Evolutionary conservation across 2,888 invertebrate genomes (phyloP), one percentile per base, ranked within the genome.

Genomic region (Keiferia lycopersicella): DNA sequence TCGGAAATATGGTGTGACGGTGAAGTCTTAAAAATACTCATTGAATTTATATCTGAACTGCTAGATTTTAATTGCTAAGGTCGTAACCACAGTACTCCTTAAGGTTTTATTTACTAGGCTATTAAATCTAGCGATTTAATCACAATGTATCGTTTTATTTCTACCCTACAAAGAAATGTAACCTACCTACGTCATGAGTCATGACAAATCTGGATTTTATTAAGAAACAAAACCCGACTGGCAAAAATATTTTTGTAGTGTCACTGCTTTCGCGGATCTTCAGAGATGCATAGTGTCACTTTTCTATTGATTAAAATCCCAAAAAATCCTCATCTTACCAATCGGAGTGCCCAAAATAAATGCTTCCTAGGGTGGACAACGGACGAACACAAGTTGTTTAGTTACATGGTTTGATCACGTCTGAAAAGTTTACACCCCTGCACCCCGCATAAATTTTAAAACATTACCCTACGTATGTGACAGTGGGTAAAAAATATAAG

Each of bases 401-500:
- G 45, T n/a, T 45, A n/a, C 45, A 7, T 45, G 45, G 16, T n/a
- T 4, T 45, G 45, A 45, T 45, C 14, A 45, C 14, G 45, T n/a
- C 16, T n/a, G 45, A 3, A 45, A n/a, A 45, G n/a, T 7, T 45
- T 45, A n/a, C 8, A 34, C 34, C 4, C 34, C 8, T 34, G 8
- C 8, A 34, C 34, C 34, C 10, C 10, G 10, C 10, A n/a, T n/a
- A n/a, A 34, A 34, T 8, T 1, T 34, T 8, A 34, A 8, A 34
- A 34, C 34, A 34, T 34, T 34, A 34, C 34, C 34, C 34, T 34
- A 1, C 34, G 4, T 34, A 4, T 34, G 8, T 7, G 34, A 34
- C 8, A 34, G 34, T 10, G 7, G 34, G 34, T 34, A 8, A 34
- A 79, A 80, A 79, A 73, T 74, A 79, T 75, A 78, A 75, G 71